Evolutionary conservation across 2,888 invertebrate species (phyloP).

Genomic region (Zaprionus lineosus): DNA sequence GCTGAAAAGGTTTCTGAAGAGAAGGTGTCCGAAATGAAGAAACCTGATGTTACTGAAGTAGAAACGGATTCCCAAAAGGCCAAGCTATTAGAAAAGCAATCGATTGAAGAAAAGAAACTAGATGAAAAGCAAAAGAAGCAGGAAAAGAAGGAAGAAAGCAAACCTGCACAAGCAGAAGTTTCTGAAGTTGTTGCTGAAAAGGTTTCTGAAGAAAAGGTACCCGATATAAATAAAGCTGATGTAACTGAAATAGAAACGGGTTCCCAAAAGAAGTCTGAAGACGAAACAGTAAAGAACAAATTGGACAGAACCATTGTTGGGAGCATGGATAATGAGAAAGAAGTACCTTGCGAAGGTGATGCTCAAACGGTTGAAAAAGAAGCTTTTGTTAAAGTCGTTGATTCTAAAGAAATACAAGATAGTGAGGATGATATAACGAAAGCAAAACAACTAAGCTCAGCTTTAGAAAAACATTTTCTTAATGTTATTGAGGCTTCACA

Average conservation of each 20-base stretch:
- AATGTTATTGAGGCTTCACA: conserved; percentile 12
- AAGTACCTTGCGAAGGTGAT: too few species aligned
- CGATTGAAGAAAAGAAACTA: conserved; percentile 12
- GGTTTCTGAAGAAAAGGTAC: conserved; percentile 6
- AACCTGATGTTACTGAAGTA: neutral
- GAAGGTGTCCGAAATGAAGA: neutral
- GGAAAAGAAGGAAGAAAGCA: neutral
- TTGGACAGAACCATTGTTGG: too few species aligned
- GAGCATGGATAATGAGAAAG: too few species aligned
- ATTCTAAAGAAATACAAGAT: too few species aligned
- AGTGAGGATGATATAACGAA: too few species aligned
- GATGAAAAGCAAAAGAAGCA: conserved; percentile 1
- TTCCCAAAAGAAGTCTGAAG: conserved; percentile 11
- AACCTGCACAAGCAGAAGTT: neutral
- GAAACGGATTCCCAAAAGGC: neutral
- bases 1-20: conserved; percentile 13
- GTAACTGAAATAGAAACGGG: too few species aligned
- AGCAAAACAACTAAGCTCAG: neutral
- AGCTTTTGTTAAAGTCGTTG: too few species aligned
- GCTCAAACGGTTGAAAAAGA: too few species aligned
- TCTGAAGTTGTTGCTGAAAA: conserved; percentile 8
- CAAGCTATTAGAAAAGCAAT: neutral
- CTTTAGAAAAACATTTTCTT: conserved; percentile 21
- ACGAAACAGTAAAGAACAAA: too few species aligned
- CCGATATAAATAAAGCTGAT: conserved; percentile 22